These are phyloP conservation scores for Choloepus hoffmanni DNA, from an alignment of 2,113 vertebrate species.

Conservation along the genomic window DNA sequence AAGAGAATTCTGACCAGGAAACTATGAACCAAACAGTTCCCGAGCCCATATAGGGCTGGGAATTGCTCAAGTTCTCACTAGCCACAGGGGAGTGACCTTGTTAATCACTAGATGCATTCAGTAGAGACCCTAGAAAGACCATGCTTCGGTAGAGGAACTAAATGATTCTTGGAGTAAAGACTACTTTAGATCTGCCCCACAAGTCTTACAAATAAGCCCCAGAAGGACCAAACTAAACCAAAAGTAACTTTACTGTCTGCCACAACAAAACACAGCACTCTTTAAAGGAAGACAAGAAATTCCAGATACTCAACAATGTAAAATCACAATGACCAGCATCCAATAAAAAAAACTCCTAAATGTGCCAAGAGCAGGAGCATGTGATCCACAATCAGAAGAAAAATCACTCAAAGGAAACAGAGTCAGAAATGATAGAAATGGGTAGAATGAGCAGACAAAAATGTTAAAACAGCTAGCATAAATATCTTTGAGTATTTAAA, in stretches of 20 bases:
- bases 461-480: neutral
- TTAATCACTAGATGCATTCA: neutral
- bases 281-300: neutral
- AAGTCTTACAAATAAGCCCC: neutral
- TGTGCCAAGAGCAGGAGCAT: neutral
- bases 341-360: neutral
- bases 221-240: neutral
- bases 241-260: neutral
- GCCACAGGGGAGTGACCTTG: neutral
- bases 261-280: constrained; percentile 1
- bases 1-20: neutral
- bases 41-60: neutral
- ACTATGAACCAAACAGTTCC: neutral
- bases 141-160: neutral
- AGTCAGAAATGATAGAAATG: neutral
- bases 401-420: neutral
- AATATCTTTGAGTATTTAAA: neutral
- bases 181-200: neutral
- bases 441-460: neutral
- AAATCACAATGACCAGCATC: neutral
- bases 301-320: neutral
- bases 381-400: neutral
- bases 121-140: neutral
- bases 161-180: neutral
- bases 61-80: neutral